Evolutionary conservation across 2,113 vertebrate genomes (phyloP).

Genomic region (Mobula hypostoma): DNA sequence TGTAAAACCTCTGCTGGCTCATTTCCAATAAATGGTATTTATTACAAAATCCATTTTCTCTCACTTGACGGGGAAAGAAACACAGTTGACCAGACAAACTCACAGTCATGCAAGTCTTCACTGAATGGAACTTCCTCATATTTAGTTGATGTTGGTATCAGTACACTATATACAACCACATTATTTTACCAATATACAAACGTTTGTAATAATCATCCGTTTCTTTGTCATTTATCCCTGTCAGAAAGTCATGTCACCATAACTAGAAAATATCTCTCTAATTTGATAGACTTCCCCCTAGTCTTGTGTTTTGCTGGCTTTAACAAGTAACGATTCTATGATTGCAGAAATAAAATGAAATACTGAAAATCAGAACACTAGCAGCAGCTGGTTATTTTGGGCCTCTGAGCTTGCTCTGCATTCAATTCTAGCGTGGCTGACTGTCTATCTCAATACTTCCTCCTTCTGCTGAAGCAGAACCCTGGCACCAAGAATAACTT

Average conservation of each 20-base stretch:
- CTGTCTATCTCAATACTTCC: background rate
- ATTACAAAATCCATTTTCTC: conserved; percentile 29
- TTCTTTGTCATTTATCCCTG: background rate
- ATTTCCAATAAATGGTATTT: conserved; percentile 6
- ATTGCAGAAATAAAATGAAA: background rate
- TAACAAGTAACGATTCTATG: background rate
- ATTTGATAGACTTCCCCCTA: background rate
- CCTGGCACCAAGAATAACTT: too few species aligned
- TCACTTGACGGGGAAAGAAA: conserved; percentile 29
- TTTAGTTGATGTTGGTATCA: background rate
- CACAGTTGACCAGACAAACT: background rate
- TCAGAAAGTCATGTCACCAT: background rate
- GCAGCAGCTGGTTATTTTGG: background rate
- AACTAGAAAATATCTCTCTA: background rate
- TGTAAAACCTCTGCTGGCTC: background rate
- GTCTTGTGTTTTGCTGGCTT: background rate
- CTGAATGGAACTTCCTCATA: background rate
- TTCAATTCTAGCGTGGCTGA: background rate
- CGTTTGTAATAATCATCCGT: background rate
- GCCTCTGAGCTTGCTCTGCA: too few species aligned
- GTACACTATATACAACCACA: background rate
- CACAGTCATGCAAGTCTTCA: background rate
- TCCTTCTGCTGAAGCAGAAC: background rate
- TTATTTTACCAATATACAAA: background rate
- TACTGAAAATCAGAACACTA: too few species aligned